Evolutionary conservation across 2,113 vertebrate species (phyloP), one percentile per base, ranked within the genome.

Genomic region (Misgurnus anguillicaudatus): DNA sequence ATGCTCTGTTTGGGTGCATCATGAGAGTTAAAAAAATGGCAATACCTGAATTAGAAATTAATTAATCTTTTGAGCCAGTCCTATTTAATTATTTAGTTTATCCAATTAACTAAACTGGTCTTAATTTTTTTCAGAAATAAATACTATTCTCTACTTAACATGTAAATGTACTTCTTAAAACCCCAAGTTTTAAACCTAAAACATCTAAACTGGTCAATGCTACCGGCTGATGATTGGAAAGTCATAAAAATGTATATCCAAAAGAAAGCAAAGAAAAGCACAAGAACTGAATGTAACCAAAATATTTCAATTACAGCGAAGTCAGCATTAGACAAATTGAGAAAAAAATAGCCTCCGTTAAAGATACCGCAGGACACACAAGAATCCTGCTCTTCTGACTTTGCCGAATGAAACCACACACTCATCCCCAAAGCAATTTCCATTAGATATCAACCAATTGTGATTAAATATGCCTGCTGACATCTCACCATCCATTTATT

Each of bases 251-350:
- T 62, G 19, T 75, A 16, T 71, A 58, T 67, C 75, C 10, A n/a
- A 82, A 81, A 84, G 87, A 87, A 79, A 88, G 68, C 75, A 80
- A 86, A 79, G 58, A 47, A 80, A 75, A 84, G 62, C 21, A 84
- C 47, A 10, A 86, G 80, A 64, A 82, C 65, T 17, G 57, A 80
- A 80, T 82, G 79, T 36, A 70, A 85, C 81, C 84, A 80, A 85
- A 88, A 63, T 84, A 88, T 85, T 86, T 83, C 75, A 83, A 86
- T 88, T 81, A 85, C 53, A 10, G 66, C 57, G 69, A 81, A 81
- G 41, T 86, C 63, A 47, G 87, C 84, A 78, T 47, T 31, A 55
- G 60, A 85, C 82, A 69, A 57, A 63, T 7, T 62, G 38, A 31
- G 24, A n/a, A 0, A 75, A 61, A 53, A 81, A 77, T 42, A 69